These are phyloP conservation scores for Lasius platythorax DNA, from an alignment of 2,888 invertebrate genomes.

Conservation along the genomic window DNA sequence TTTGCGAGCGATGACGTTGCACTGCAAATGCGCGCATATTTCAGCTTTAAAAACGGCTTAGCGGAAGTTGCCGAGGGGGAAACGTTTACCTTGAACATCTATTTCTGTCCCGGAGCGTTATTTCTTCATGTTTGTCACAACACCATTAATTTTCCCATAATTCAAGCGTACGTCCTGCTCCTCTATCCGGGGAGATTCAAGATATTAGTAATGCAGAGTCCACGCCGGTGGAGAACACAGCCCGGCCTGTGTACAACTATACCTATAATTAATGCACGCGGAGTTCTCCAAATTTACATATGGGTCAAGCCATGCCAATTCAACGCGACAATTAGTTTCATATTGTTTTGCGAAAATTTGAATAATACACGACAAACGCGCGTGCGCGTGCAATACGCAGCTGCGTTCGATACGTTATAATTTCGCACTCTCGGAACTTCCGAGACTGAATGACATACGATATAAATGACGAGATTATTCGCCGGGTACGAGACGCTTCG, in stretches of 20 bases:
- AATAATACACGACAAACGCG: slow-evolving; percentile 41
- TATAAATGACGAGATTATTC: slow-evolving; percentile 72
- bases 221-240: slow-evolving; percentile 58
- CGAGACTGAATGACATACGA: slow-evolving; percentile 62
- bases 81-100: slow-evolving; percentile 67
- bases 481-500: slow-evolving; percentile 61
- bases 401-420: slow-evolving; percentile 51
- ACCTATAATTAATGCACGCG: slow-evolving; percentile 79
- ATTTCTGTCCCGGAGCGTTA: slow-evolving; percentile 65
- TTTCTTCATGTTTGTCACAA: slow-evolving; percentile 78
- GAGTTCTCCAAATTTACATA: slow-evolving; percentile 76
- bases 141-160: slow-evolving; percentile 79
- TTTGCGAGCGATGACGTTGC: slow-evolving; percentile 55
- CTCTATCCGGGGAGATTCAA: slow-evolving; percentile 71
- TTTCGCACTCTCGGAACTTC: slow-evolving; percentile 39
- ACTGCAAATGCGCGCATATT: slow-evolving; percentile 42
- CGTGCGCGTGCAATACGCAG: slow-evolving; percentile 5
- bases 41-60: slow-evolving; percentile 64
- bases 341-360: slow-evolving; percentile 57
- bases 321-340: slow-evolving; percentile 64
- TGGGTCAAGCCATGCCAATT: slow-evolving; percentile 69
- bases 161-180: slow-evolving; percentile 74
- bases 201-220: slow-evolving; percentile 77
- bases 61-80: slow-evolving; percentile 55
- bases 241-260: slow-evolving; percentile 58